A percentile compares a stretch with the other conserved stretches of the same genome.
These are phyloP conservation scores for Pelodytes ibericus DNA, from an alignment of 2,797 vertebrate species.

Conservation along the genomic window DNA sequence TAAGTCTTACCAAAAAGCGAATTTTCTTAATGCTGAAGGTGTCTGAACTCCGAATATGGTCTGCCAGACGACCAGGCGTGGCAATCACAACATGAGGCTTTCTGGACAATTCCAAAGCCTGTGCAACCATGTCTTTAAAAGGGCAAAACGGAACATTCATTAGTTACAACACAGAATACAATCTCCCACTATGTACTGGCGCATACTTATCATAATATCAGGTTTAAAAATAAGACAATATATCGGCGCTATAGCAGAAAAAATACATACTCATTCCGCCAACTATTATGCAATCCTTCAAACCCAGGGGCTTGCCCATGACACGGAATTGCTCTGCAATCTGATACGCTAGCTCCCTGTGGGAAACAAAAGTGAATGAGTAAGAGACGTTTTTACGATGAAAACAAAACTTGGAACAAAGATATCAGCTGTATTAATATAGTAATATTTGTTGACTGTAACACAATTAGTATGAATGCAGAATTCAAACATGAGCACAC, in stretches of 20 bases:
- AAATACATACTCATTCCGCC: conserved; percentile 87
- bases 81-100: conserved; percentile 91
- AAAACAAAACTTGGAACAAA: no score
- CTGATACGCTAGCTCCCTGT: conserved; percentile 94
- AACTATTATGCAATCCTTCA: conserved; percentile 89
- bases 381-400: no score
- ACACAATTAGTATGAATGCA: no score
- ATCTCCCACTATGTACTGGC: background rate
- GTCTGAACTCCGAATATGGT: conserved; percentile 90
- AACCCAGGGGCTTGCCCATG: conserved; percentile 89
- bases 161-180: background rate
- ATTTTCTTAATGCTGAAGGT: conserved; percentile 87
- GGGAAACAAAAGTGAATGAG: background rate
- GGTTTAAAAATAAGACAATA: background rate
- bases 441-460: no score
- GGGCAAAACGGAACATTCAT: background rate
- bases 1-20: conserved; percentile 80
- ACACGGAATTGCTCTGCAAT: conserved; percentile 94
- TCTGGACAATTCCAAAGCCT: conserved; percentile 85
- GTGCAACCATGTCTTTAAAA: conserved; percentile 85
- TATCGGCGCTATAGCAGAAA: background rate
- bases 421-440: no score
- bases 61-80: conserved; percentile 88
- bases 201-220: background rate
- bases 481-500: no score